phyloP scores from a whole-genome alignment of 2,113 vertebrate species.

The Megalops atlanticus region DNA sequence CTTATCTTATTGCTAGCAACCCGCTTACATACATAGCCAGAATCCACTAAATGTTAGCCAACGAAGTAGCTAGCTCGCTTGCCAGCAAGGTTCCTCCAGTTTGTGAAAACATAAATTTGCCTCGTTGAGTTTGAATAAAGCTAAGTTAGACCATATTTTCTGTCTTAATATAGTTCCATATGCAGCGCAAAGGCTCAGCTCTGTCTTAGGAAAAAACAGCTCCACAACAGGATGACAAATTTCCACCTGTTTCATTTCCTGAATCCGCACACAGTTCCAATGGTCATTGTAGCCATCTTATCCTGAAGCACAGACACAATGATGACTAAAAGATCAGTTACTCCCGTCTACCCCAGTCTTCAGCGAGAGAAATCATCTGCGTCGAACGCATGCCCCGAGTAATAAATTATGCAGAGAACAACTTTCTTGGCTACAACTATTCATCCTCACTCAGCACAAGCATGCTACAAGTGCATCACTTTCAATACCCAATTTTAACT shows the following conservation, averaged over 20 bases:
- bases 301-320: constrained; percentile 35
- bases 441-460: too few relatives aligned
- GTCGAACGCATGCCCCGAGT: background rate
- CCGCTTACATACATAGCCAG: too few relatives aligned
- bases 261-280: constrained; percentile 48
- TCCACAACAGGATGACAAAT: constrained; percentile 14
- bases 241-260: constrained; percentile 72
- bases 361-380: background rate
- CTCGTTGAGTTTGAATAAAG: background rate
- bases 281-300: constrained; percentile 57
- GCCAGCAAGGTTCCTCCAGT: background rate
- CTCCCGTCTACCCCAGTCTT: background rate
- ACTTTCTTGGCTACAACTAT: background rate
- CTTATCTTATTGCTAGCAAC: too few relatives aligned
- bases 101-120: too few relatives aligned
- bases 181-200: background rate
- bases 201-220: constrained; percentile 23
- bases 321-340: background rate
- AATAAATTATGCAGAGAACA: background rate
- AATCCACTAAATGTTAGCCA: too few relatives aligned
- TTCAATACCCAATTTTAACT: too few relatives aligned
- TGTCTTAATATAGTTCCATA: background rate
- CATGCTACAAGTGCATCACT: too few relatives aligned
- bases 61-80: too few relatives aligned
- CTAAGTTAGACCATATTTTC: background rate